Base-by-base conservation (phyloP, 2,797 vertebrate genomes). In the Spatula versicolor region DNA sequence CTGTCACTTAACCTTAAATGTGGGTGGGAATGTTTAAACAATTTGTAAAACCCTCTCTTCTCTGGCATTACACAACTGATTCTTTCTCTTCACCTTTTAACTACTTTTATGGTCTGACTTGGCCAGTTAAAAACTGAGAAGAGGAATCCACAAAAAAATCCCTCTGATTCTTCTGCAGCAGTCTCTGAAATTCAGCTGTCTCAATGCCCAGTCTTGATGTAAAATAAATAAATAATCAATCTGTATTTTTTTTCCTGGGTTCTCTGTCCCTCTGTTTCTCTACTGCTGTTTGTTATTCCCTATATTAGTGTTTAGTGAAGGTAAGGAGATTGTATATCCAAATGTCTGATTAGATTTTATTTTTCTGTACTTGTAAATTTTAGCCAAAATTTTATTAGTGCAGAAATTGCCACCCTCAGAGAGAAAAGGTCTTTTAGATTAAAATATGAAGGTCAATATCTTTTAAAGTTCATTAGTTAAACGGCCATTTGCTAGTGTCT, bases 41-140 rank as follows among this genome's bases (percentile, higher is more conserved):
- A 4, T 46, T 37, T 12, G 9, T 50, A 7, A 72, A 78, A 21
- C 37, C 3, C 13, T 21, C 9, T 55, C 7, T 83, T 74, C 31
- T 62, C 46, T 11, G 0, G 28, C 10, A 46, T 7, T 7, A 28
- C 13, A 1, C 7, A 28, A 19, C 6, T 31, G 11, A 22, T 6
- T n/a, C 7, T 46, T 31, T 20, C 1, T 3, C 7, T 62, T n/a
- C 7, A 2, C 15, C 17, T 62, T 63, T 31, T 41, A 43, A n/a
- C 41, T 22, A 19, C 22, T 48, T n/a, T 73, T 64, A 10, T 60
- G 52, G 20, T 28, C 20, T 52, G 26, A 39, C 66, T 30, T 75
- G 56, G 7, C 14, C 28, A 45, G 30, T 35, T 23, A 35, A 41
- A 84, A 83, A 63, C 28, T 35, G 43, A 3, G 5, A 25, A 71